phyloP scores from a whole-genome alignment of 2,888 invertebrate species.

The Cancer borealis region DNA sequence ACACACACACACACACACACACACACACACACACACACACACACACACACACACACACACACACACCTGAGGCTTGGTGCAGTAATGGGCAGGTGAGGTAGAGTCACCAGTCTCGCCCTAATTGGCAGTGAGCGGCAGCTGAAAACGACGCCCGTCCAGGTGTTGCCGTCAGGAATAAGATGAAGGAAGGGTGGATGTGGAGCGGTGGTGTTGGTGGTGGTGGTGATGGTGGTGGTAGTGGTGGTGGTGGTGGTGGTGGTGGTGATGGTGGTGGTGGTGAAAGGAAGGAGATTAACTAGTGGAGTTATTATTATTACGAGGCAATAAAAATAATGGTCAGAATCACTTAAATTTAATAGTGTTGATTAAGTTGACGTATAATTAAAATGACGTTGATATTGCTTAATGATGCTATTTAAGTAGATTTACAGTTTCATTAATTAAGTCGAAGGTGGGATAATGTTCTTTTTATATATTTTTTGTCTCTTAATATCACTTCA shows the following conservation, averaged over 20 bases:
- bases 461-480: background rate
- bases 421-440: no score
- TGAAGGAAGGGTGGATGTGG: slow-evolving; percentile 42
- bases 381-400: background rate
- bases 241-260: slow-evolving; percentile 21
- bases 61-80: background rate
- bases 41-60: slow-evolving; percentile 34
- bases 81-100: slow-evolving; percentile 11
- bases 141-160: background rate
- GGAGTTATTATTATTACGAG: no score
- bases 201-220: slow-evolving; percentile 35
- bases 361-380: background rate
- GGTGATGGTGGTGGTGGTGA: slow-evolving; percentile 37
- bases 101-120: slow-evolving; percentile 26
- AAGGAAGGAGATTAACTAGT: no score
- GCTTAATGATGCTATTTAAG: background rate
- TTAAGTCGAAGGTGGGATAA: no score
- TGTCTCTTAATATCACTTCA: background rate
- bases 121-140: slow-evolving; percentile 48
- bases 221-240: slow-evolving; percentile 33
- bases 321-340: no score
- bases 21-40: slow-evolving; percentile 40
- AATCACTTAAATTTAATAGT: no score
- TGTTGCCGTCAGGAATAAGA: background rate
- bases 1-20: slow-evolving; percentile 35